phyloP scores from a whole-genome alignment of 2,797 vertebrate species.

The Orientallactaga sibirica region DNA sequence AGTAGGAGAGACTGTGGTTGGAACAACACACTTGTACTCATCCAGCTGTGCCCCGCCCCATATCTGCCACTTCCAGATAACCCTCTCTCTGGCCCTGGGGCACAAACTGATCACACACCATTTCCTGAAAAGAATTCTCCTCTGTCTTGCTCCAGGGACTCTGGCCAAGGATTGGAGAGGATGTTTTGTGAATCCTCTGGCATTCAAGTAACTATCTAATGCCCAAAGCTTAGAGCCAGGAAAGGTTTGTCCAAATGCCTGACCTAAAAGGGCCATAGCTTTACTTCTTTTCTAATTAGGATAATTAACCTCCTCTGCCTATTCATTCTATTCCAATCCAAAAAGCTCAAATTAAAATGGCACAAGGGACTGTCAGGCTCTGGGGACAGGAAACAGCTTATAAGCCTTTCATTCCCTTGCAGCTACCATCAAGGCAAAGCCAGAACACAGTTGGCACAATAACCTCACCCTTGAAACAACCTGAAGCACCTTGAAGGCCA shows the following conservation, averaged over 20 bases:
- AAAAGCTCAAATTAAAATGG: constrained; percentile 80
- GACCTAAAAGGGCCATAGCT: constrained; percentile 78
- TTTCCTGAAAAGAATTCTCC: constrained; percentile 72
- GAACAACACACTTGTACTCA: constrained; percentile 11
- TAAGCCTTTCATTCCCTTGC: constrained; percentile 68
- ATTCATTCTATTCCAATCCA: constrained; percentile 75
- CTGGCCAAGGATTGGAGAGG: constrained; percentile 58
- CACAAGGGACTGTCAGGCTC: constrained; percentile 73
- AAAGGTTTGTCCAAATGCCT: constrained; percentile 75
- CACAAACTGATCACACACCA: constrained; percentile 56
- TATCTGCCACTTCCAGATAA: constrained; percentile 69
- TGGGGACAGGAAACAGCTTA: constrained; percentile 72
- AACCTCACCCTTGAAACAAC: constrained; percentile 67
- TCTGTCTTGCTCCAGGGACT: constrained; percentile 46
- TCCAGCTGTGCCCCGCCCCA: constrained; percentile 27
- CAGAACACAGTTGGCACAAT: constrained; percentile 58
- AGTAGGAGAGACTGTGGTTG: not conserved
- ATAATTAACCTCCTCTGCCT: constrained; percentile 80
- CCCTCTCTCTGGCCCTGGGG: constrained; percentile 10
- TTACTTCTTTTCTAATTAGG: constrained; percentile 82
- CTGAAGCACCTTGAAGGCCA: not conserved
- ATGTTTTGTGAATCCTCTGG: constrained; percentile 64
- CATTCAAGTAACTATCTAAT: constrained; percentile 65
- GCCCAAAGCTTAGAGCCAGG: constrained; percentile 57
- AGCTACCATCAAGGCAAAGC: constrained; percentile 56